phyloP scores from a whole-genome alignment of 2,113 vertebrate species.

The Noturus placidus region DNA sequence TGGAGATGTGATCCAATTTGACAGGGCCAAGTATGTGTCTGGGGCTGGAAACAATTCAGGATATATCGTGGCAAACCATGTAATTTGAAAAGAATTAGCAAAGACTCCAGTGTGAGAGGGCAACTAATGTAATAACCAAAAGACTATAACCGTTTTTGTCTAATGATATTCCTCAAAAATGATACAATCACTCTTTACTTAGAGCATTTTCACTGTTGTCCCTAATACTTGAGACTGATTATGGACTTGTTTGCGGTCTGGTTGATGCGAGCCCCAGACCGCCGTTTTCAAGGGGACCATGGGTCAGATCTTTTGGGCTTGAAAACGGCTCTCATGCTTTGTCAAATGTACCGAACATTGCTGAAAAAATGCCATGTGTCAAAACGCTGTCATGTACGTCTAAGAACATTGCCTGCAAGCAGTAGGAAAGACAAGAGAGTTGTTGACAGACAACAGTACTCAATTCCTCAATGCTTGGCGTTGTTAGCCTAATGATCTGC shows the following conservation, averaged over 20 bases:
- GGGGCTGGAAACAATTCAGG: background rate
- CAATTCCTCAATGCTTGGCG: background rate
- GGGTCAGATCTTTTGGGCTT: background rate
- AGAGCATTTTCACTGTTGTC: background rate
- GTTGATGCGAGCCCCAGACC: background rate
- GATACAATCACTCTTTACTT: background rate
- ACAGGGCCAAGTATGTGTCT: background rate
- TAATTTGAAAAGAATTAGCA: conserved; percentile 5
- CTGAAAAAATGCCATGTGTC: background rate
- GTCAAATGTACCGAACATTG: background rate
- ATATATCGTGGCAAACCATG: conserved; percentile 14
- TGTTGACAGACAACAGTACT: conserved; percentile 16
- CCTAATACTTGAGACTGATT: background rate
- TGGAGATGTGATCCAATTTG: background rate
- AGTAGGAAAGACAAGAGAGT: background rate
- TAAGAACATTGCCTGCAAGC: background rate
- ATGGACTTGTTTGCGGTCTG: background rate
- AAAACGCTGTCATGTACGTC: background rate
- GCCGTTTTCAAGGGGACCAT: background rate
- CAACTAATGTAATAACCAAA: background rate
- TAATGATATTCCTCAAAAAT: background rate
- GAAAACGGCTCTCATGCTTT: background rate
- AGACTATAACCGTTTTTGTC: background rate
- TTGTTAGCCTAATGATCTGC: background rate
- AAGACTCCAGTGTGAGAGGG: background rate